Evolutionary conservation across 2,797 vertebrate genomes (phyloP), one percentile per base, ranked within the genome.

Genomic region (Helarctos malayanus): DNA sequence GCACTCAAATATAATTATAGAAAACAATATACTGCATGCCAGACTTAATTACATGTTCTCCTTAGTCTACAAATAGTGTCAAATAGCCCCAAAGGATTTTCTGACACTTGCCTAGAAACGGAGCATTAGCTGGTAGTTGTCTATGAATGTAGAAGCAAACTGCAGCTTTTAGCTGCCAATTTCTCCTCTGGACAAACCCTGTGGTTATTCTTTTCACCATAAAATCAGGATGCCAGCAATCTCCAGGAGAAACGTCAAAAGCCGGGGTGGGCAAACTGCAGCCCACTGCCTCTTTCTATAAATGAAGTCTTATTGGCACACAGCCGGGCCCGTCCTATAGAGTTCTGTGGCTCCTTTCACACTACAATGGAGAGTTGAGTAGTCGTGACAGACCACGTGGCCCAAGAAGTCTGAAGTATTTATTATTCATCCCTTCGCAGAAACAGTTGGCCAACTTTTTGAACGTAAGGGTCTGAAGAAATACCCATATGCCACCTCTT

Each of bases 1-100:
- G 27, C 3, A 82, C 29, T 45, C 71, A 92, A 25, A 75, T 87
- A 45, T 92, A 93, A 80, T 90, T 95, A 91, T 21, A 79, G 68
- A 90, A 97, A 97, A 80, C n/a, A 91, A 32, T 71, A 79, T 52
- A 45, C 56, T 82, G 41, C 16, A 73, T 21, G 54, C 73, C 47
- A 78, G 68, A 32, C 89, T 85, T 94, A 80, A 88, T 93, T 78
- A 35, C 27, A 41, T 71, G 5, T 93, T 97, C 41, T 94, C 76
- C 18, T 69, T 89, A 91, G 91, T 95, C 73, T 83, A n/a, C 27
- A 94, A 97, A 87, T 80, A 94, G 32, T 79, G 4, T 65, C 65
- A 89, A 78, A 73, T 84, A 68, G 2, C 73, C 38, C 41, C 38
- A 78, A 73, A 95, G 32, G 80, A n/a, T 94, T 80, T 45, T 87